Conservation (phyloP, 2,888 invertebrate species). For the Eutolmus rufibarbis region DNA sequence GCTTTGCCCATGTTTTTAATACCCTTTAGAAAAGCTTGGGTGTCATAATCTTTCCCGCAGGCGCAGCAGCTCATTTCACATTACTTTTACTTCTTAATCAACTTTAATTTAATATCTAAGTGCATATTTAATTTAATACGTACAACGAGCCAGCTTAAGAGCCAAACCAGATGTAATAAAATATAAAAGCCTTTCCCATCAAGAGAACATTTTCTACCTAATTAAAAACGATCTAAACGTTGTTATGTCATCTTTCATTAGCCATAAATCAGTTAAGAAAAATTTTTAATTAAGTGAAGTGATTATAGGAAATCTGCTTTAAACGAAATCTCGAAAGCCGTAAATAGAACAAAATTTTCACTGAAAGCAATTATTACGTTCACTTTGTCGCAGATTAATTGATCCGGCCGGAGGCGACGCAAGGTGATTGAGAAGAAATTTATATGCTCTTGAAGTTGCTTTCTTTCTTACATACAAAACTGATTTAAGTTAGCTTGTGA, state of each 20-base stretch:
- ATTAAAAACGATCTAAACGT: not conserved
- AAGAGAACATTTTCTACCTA: not conserved
- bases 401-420: not conserved
- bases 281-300: not conserved
- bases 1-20: no score
- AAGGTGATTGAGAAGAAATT: not conserved
- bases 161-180: not conserved
- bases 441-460: not conserved
- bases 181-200: not conserved
- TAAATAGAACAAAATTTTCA: not conserved
- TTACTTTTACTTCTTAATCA: no score
- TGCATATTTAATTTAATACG: no score
- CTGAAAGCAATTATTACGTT: not conserved
- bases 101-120: no score
- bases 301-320: not conserved
- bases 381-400: not conserved
- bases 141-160: not conserved
- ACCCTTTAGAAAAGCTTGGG: no score
- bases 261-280: not conserved
- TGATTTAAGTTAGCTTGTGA: not conserved
- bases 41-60: no score
- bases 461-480: not conserved
- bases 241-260: not conserved
- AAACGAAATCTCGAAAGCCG: not conserved
- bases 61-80: no score